Conservation (phyloP, 2,797 vertebrate genomes). For the Sebastes oblongus region DNA sequence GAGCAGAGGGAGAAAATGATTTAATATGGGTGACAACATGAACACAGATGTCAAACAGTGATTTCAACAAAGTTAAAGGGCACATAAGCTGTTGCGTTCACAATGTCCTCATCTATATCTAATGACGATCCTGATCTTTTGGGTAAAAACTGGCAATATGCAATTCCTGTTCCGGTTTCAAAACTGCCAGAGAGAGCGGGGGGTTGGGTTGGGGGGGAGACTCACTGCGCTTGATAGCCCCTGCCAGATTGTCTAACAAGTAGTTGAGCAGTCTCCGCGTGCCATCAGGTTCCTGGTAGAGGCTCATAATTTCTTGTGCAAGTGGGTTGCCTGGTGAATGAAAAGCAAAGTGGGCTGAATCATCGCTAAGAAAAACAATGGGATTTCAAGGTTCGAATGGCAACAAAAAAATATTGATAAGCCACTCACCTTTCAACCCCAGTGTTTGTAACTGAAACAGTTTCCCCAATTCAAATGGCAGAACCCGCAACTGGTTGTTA, state of each 20-base stretch:
- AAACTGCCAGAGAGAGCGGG: not conserved
- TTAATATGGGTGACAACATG: not conserved
- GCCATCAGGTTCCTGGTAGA: constrained; percentile 98
- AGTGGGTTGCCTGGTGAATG: constrained; percentile 92
- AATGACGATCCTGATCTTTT: not conserved
- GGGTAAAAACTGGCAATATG: not conserved
- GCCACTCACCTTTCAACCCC: constrained; percentile 95
- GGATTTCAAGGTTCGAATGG: constrained; percentile 41
- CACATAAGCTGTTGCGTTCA: not conserved
- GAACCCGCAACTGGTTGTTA: constrained; percentile 99
- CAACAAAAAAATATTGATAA: constrained; percentile 19
- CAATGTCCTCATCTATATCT: not conserved
- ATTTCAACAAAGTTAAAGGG: not conserved
- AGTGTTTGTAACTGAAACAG: constrained; percentile 99
- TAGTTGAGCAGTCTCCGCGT: constrained; percentile 96
- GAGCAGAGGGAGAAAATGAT: constrained; percentile 47
- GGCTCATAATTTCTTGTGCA: constrained; percentile 98
- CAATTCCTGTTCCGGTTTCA: not conserved
- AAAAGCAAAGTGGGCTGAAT: constrained; percentile 20
- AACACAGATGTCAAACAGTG: not conserved
- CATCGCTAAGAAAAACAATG: not conserved
- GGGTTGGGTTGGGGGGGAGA: constrained; percentile 25
- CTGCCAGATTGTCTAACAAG: constrained; percentile 99
- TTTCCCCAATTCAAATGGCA: constrained; percentile 99
- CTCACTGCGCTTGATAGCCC: constrained; percentile 97